A percentile compares a stretch with the other conserved stretches of the same genome.
phyloP scores from a whole-genome alignment of 2,888 invertebrate species.

The Papilio elwesi region DNA sequence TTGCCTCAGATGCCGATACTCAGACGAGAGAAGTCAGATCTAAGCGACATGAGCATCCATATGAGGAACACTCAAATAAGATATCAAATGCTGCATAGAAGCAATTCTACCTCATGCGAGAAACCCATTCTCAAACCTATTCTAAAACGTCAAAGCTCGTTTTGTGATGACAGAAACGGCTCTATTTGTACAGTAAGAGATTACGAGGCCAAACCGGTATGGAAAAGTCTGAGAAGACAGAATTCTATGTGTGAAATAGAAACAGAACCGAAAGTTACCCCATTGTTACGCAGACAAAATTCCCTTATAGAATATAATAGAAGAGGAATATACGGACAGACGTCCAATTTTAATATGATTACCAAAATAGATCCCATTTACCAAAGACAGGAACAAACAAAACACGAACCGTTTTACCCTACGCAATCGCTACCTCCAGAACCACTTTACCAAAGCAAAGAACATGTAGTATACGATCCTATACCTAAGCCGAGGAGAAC shows the following conservation, averaged over 20 bases:
- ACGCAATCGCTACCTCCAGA: slow-evolving; percentile 82
- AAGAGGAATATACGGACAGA: slow-evolving; percentile 76
- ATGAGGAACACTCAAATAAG: slow-evolving; percentile 76
- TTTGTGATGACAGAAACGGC: slow-evolving; percentile 78
- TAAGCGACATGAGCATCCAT: slow-evolving; percentile 73
- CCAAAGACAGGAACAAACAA: slow-evolving; percentile 81
- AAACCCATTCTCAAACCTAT: slow-evolving; percentile 78
- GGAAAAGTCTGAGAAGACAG: slow-evolving; percentile 72
- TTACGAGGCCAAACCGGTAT: slow-evolving; percentile 75
- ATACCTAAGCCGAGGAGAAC: slow-evolving; percentile 81
- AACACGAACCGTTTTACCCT: slow-evolving; percentile 80
- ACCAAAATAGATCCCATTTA: slow-evolving; percentile 84
- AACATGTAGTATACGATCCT: slow-evolving; percentile 78
- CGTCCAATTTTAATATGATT: slow-evolving; percentile 81
- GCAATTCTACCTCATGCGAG: slow-evolving; percentile 80
- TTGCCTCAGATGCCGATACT: slow-evolving; percentile 67
- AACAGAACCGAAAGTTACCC: slow-evolving; percentile 83
- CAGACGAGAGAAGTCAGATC: slow-evolving; percentile 78
- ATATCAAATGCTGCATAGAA: slow-evolving; percentile 79
- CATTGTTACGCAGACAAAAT: slow-evolving; percentile 80
- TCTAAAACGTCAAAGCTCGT: slow-evolving; percentile 79
- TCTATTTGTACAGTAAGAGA: slow-evolving; percentile 77
- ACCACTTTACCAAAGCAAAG: slow-evolving; percentile 81
- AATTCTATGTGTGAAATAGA: slow-evolving; percentile 83
- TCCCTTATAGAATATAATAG: slow-evolving; percentile 82